Conservation (phyloP, 2,797 vertebrate genomes). For the Apogon hyalosoma region DNA sequence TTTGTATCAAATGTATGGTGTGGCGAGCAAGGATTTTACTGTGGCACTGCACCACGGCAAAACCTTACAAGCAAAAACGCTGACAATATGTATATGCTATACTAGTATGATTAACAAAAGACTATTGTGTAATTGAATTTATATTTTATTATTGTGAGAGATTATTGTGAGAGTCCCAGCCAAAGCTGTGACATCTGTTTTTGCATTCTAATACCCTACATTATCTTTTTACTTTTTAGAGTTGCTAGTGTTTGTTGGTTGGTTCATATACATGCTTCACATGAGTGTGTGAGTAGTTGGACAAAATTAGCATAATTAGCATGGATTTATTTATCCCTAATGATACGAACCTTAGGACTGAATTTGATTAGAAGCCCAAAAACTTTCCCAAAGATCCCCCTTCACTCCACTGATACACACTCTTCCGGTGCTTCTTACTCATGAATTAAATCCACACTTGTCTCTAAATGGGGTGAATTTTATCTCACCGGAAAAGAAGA, state of each 20-base stretch:
- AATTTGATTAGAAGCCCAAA: not conserved
- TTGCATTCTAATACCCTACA: not conserved
- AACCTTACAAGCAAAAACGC: no score
- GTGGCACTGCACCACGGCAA: no score
- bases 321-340: no score
- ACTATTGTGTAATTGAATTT: no score
- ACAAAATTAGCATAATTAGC: no score
- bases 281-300: not conserved
- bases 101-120: no score
- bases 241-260: not conserved
- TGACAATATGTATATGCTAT: no score
- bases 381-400: not conserved
- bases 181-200: not conserved
- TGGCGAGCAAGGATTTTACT: no score
- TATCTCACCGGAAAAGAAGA: conserved; percentile 5
- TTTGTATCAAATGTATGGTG: no score
- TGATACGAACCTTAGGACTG: not conserved
- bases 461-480: conserved; percentile 7
- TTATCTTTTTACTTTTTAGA: not conserved
- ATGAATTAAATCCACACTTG: conserved; percentile 1
- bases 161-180: no score
- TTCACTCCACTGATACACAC: not conserved
- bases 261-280: not conserved
- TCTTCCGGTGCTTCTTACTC: not conserved
- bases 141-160: no score